Evolutionary conservation across 2,113 vertebrate genomes (phyloP).

Genomic region (pig (Sus scrofa)): DNA sequence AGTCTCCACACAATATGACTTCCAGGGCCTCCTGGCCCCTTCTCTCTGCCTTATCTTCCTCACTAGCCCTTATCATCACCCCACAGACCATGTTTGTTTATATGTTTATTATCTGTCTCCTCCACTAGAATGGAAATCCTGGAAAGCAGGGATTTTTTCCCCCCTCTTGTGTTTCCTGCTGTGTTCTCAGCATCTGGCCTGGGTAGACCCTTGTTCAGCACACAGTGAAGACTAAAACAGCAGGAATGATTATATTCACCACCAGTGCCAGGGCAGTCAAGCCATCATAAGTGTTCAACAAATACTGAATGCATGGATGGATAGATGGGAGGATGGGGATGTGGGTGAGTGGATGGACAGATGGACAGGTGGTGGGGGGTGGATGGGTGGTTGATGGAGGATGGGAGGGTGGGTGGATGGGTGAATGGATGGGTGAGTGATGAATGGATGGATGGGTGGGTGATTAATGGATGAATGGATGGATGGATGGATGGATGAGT

Average conservation of each 20-base stretch:
- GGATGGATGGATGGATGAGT: background rate
- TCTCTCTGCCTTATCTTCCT: background rate
- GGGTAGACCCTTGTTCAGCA: background rate
- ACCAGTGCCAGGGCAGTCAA: background rate
- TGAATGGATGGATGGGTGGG: background rate
- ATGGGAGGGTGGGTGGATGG: background rate
- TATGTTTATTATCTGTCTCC: background rate
- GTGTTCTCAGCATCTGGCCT: background rate
- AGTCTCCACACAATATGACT: background rate
- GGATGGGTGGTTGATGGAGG: background rate
- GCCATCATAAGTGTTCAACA: background rate
- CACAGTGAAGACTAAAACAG: background rate
- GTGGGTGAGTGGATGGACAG: accelerated
- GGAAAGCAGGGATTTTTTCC: background rate
- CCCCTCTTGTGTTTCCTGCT: background rate
- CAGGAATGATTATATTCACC: background rate
- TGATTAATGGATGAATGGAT: background rate
- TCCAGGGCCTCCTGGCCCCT: background rate
- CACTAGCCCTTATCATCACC: background rate
- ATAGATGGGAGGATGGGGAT: accelerated
- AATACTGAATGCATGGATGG: no score
- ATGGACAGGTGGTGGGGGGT: no score
- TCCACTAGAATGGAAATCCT: background rate
- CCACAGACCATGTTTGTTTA: background rate
- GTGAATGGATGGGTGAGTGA: no score